Conservation (phyloP, 2,888 invertebrate species). For the Lepidonotus clava region DNA sequence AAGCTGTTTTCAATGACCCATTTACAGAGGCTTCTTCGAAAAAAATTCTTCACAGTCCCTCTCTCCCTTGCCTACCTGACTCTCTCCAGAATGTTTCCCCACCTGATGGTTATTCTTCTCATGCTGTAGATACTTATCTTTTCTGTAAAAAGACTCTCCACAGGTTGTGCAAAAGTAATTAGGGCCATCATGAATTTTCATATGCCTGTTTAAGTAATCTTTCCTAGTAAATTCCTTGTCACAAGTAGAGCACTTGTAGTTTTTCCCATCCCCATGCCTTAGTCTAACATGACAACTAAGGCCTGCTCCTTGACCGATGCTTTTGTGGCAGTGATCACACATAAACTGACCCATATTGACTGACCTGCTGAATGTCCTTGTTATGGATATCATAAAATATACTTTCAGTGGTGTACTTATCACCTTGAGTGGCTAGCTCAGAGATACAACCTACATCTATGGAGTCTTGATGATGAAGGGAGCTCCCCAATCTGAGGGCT, state of each 20-base stretch:
- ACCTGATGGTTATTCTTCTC: no score
- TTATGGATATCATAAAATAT: no score
- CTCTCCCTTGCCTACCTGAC: not conserved
- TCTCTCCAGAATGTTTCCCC: not conserved
- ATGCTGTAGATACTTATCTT: no score
- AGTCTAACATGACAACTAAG: not conserved
- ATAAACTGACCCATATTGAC: not conserved
- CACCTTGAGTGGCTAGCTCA: no score
- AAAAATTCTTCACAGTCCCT: not conserved
- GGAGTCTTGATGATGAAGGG: no score
- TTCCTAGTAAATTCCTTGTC: constrained; percentile 29
- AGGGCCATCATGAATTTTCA: not conserved
- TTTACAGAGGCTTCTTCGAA: not conserved
- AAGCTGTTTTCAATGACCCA: not conserved
- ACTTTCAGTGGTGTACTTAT: no score
- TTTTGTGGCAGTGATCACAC: not conserved
- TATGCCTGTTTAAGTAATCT: not conserved
- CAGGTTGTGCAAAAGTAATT: no score
- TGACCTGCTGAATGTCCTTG: no score
- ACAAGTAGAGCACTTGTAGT: constrained; percentile 17
- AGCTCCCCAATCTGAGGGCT: no score
- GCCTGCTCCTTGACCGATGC: not conserved
- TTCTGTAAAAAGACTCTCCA: no score
- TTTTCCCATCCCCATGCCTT: not conserved
- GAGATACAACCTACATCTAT: no score